Evolutionary conservation across 2,113 vertebrate species (phyloP).

Genomic region (Balaeniceps rex): DNA sequence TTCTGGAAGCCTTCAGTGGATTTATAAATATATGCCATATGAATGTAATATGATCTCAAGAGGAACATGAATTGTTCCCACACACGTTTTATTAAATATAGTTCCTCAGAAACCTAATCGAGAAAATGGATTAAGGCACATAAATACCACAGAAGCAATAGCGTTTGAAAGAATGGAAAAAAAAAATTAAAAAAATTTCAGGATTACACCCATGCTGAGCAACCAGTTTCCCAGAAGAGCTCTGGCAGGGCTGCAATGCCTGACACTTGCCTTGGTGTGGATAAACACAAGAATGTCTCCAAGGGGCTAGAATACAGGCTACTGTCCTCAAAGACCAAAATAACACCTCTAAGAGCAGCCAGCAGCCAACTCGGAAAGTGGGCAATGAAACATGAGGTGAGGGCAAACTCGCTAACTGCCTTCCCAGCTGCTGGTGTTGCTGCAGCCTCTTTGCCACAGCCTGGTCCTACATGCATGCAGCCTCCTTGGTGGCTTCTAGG

Average conservation of each 20-base stretch:
- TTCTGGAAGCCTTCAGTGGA: background rate
- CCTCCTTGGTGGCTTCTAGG: background rate
- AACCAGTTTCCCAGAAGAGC: background rate
- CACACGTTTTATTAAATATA: background rate
- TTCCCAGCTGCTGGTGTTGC: background rate
- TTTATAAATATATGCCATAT: background rate
- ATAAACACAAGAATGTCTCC: background rate
- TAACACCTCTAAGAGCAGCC: background rate
- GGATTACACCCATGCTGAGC: background rate
- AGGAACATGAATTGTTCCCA: background rate
- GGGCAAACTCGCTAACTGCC: background rate
- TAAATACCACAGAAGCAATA: background rate
- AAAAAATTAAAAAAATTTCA: background rate
- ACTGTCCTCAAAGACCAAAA: background rate
- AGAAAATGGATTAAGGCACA: background rate
- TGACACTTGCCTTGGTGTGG: background rate
- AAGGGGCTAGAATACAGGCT: background rate
- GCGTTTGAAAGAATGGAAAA: background rate
- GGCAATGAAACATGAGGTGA: fast-evolving
- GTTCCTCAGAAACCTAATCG: background rate
- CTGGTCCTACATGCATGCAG: background rate
- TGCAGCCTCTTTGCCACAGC: background rate
- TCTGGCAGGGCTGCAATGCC: background rate
- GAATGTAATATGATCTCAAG: background rate
- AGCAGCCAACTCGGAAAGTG: background rate